Percentiles rank a stretch among this genome's conserved stretches.
These are phyloP conservation scores for Brachypalpus laphriformis DNA, from an alignment of 2,888 invertebrate species.

Conservation along the genomic window DNA sequence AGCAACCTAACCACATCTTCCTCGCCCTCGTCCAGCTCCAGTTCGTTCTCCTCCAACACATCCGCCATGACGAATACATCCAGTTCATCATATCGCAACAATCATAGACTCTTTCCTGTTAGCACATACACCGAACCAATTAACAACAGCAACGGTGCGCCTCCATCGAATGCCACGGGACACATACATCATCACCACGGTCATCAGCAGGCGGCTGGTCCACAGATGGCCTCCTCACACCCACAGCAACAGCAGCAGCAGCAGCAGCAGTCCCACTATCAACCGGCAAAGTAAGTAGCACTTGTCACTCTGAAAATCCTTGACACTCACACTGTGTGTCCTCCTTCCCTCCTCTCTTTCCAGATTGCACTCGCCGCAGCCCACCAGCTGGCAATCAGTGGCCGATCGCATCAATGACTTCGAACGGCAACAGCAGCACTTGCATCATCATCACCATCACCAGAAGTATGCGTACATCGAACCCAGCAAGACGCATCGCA, in stretches of 20 bases:
- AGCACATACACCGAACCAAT: constrained; percentile 87
- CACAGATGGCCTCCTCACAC: constrained; percentile 45
- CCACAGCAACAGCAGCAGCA: constrained; percentile 75
- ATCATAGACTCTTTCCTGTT: constrained; percentile 86
- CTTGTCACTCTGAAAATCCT: constrained; percentile 18
- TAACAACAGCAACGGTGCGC: constrained; percentile 76
- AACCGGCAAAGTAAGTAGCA: constrained; percentile 71
- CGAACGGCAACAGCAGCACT: constrained; percentile 83
- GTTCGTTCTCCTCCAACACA: constrained; percentile 66
- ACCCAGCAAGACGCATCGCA: constrained; percentile 88
- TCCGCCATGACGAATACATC: constrained; percentile 70
- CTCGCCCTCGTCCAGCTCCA: constrained; percentile 62
- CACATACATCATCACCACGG: constrained; percentile 75
- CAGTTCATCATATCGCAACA: constrained; percentile 81
- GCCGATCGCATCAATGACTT: constrained; percentile 87
- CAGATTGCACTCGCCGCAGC: constrained; percentile 76
- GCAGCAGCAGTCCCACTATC: constrained; percentile 72
- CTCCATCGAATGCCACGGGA: constrained; percentile 29
- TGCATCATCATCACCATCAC: constrained; percentile 78
- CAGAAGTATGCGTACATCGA: constrained; percentile 87
- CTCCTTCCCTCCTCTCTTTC: constrained; percentile 24
- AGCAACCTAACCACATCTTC: constrained; percentile 53
- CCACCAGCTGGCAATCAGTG: constrained; percentile 84
- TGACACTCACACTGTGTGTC: constrained; percentile 12
- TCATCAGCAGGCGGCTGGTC: constrained; percentile 75